Evolutionary conservation across 2,113 vertebrate species (phyloP).

Genomic region (Colius striatus): DNA sequence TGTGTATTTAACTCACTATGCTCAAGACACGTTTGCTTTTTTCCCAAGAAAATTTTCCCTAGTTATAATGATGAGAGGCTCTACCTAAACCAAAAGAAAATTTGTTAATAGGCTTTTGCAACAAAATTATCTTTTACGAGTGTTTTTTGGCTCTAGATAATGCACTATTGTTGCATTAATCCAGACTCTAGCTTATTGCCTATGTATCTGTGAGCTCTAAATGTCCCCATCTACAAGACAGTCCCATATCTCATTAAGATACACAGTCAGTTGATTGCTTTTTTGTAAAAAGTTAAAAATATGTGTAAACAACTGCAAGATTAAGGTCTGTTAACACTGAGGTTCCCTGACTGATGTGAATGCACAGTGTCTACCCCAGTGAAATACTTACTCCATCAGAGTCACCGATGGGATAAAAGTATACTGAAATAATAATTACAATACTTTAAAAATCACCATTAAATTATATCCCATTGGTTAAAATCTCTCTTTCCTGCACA

Average conservation of each 20-base stretch:
- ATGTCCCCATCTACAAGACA: background rate
- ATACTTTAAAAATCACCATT: background rate
- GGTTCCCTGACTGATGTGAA: background rate
- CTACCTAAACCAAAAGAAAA: background rate
- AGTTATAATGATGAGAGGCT: background rate
- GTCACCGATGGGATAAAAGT: background rate
- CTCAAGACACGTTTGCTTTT: background rate
- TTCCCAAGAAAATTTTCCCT: background rate
- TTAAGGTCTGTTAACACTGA: background rate
- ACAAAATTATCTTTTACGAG: slow-evolving; percentile 12
- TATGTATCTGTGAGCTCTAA: background rate
- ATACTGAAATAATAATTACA: background rate
- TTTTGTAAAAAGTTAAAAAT: background rate
- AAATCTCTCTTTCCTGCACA: background rate
- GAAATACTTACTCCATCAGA: background rate
- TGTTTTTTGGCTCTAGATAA: background rate
- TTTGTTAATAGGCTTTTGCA: background rate
- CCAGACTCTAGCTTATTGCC: background rate
- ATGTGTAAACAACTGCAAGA: background rate
- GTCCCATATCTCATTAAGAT: background rate
- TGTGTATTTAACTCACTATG: slow-evolving; percentile 5
- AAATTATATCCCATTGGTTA: background rate
- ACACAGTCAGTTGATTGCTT: background rate
- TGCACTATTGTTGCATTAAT: background rate
- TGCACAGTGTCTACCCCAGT: background rate